Percentiles rank a stretch among this genome's conserved stretches.
phyloP scores from a whole-genome alignment of 2,797 vertebrate species.

The Molossus alvarezi region DNA sequence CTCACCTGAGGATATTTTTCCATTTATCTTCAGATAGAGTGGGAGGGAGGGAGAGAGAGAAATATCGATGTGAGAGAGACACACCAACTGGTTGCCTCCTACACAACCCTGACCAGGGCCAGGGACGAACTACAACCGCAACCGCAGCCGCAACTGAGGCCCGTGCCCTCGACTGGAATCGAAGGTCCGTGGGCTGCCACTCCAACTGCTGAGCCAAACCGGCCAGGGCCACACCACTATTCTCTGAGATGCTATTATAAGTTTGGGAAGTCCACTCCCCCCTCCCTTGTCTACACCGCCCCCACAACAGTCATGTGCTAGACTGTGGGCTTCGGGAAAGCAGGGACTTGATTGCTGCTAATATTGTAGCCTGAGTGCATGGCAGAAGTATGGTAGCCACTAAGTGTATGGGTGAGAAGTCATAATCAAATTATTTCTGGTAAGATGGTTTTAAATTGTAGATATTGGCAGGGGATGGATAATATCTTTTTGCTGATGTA shows the following conservation, averaged over 20 bases:
- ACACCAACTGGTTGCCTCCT: too few relatives aligned
- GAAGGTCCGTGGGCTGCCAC: too few relatives aligned
- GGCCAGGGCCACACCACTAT: not conserved
- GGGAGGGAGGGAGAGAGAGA: too few relatives aligned
- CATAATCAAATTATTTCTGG: not conserved
- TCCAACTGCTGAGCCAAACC: too few relatives aligned
- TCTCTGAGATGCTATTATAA: conserved; percentile 2
- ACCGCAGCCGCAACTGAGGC: too few relatives aligned
- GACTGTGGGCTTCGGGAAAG: not conserved
- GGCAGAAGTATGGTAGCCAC: not conserved
- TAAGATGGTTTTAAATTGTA: not conserved
- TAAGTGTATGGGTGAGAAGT: not conserved
- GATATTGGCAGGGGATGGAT: not conserved
- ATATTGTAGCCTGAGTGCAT: not conserved
- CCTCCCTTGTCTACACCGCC: accelerated
- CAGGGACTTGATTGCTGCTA: not conserved
- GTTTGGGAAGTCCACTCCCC: not conserved
- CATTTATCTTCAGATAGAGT: too few relatives aligned
- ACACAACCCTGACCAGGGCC: too few relatives aligned
- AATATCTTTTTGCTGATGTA: not conserved
- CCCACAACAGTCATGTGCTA: too few relatives aligned
- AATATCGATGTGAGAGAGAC: too few relatives aligned
- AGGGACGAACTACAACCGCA: too few relatives aligned
- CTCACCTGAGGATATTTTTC: too few relatives aligned
- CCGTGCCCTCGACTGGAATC: too few relatives aligned